A percentile compares a stretch with the other conserved stretches of the same genome.
These are phyloP conservation scores for Himalopsyche anomala DNA, from an alignment of 2,888 invertebrate species.

Conservation along the genomic window DNA sequence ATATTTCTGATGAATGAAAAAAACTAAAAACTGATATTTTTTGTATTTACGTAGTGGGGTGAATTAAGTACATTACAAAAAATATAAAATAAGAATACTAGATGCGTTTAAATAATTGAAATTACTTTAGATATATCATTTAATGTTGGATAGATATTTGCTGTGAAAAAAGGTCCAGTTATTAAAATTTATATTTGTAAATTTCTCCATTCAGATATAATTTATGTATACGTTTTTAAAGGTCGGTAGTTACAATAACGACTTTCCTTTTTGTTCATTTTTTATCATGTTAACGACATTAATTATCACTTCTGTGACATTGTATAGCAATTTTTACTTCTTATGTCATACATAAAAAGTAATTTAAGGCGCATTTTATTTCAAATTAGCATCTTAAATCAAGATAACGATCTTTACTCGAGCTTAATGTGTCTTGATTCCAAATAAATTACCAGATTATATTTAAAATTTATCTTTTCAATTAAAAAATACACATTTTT, in stretches of 20 bases:
- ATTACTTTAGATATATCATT: too few species aligned
- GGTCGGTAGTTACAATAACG: background rate
- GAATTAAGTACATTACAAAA: too few species aligned
- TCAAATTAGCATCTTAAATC: slow-evolving; percentile 6
- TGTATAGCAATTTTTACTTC: background rate
- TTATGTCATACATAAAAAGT: background rate
- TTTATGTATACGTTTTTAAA: too few species aligned
- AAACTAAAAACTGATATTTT: too few species aligned
- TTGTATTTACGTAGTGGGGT: too few species aligned
- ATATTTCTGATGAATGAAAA: too few species aligned
- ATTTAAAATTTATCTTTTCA: background rate
- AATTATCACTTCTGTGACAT: background rate
- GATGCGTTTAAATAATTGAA: too few species aligned
- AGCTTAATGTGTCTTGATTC: background rate
- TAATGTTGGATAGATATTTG: too few species aligned
- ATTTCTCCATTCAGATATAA: too few species aligned
- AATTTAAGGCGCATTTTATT: background rate
- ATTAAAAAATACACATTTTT: background rate
- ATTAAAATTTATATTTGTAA: too few species aligned
- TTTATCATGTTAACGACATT: background rate
- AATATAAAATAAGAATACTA: too few species aligned
- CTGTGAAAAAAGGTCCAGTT: too few species aligned
- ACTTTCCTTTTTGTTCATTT: background rate
- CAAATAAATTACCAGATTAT: background rate
- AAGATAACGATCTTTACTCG: background rate